Evolutionary conservation across 1,140 invertebrate species (phyloP), one percentile per base, ranked within the genome.

Genomic region (Bursaphelenchus mucronatus): DNA sequence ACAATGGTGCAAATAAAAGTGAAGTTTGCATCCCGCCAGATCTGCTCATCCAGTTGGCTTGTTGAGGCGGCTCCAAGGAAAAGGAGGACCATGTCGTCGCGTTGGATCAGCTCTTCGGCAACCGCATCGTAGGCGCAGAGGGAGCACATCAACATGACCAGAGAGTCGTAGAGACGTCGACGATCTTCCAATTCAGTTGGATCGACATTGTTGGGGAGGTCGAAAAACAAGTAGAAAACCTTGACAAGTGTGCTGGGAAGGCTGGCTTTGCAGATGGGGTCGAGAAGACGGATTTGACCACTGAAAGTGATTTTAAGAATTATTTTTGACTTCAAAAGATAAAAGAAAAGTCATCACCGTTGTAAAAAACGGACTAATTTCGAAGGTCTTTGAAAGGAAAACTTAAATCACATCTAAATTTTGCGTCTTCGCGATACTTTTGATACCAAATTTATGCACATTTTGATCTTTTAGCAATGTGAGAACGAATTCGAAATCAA

Each of bases 211-310:
- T 89, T 88, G 47, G 94, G 93, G 52, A 99, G 85, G 85, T 98
- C 95, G 84, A 97, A 97, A 83, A 99, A 98, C 64, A 99, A 84
- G 82, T 99, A 99, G 43, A 98, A 85, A 85, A 94, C 97, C 86
- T 97, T 98, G 6, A 97, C 94, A 76, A 99, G 85, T 41, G 95
- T 98, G 63, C 92, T 97, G 45, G 95, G 94, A 68, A 99, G 88
- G 19, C 91, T 89, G 53, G 90, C 90, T 54, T 90, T 89, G 61
- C 93, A 94, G 90, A 97, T 94, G 45, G 94, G 82, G 73, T 85
- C 83, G 46, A 85, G 82, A 19, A 80, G 67, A 58, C 70, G 61
- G 45, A 73, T 69, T 39, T 64, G 62, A 5, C 66, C 71, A 56
- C 77, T 80, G 64, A 64, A 80, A 68, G 41, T 0, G n/a, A 59